Base-by-base conservation (phyloP, 2,797 vertebrate species). In the Clamator glandarius region DNA sequence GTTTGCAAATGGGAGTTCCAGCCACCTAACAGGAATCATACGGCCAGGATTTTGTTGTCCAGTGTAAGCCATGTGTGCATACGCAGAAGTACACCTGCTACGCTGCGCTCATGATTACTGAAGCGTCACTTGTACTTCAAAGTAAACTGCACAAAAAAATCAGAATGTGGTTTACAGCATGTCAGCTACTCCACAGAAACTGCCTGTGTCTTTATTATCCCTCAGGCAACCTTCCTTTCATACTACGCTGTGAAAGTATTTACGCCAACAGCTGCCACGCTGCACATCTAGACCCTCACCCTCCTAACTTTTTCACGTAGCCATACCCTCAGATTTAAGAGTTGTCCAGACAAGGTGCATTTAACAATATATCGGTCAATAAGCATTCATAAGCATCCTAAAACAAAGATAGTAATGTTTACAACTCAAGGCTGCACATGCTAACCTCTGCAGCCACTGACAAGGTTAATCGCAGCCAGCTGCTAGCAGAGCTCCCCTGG, bases 121-220 rank as follows among this genome's bases (percentile, higher is more conserved):
- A 89, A 66, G 69, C 5, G 1, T 44, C 78, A 85, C 33, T 87
- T 3, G 4, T 15, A 89, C 78, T 85, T 87, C 84, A 91, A 72
- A 87, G 84, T 1, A 70, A n/a, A 93, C 52, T 74, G 75, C 61
- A 91, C 73, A 77, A 70, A 86, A 44, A 90, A 57, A 33, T 1
- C 7, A 59, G 51, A 54, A 61, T n/a, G 72, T 91, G 72, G 93
- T 95, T 92, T 94, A 85, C 81, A 87, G 84, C 78, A 39, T 3
- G 36, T 64, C 92, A 87, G 36, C 64, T 50, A 63, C 59, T 89
- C 42, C 46, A n/a, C 88, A 74, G 84, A 70, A 89, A 79, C 52
- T 61, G 75, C 41, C 52, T 8, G 2, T 20, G 51, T 51, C 84
- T 84, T 59, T 83, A 57, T 33, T 39, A 54, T 3, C 44, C 75